Conservation (phyloP, 2,888 invertebrate genomes). For the Lissocephala sabroskyi region DNA sequence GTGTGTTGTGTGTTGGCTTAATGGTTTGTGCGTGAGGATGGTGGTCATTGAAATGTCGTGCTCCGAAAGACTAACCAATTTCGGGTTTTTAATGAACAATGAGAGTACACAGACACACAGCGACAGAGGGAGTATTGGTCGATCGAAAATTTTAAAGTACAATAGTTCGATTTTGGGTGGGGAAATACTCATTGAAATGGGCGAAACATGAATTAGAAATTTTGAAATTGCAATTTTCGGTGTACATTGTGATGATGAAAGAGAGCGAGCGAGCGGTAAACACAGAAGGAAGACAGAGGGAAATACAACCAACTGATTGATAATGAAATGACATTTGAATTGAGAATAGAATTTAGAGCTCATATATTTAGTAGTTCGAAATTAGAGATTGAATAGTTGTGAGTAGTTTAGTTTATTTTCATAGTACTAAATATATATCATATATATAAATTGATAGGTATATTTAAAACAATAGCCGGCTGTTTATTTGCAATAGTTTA, state of each 20-base stretch:
- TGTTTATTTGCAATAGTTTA: slow-evolving; percentile 34
- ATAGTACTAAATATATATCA: slow-evolving; percentile 8
- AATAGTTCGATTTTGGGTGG: no score
- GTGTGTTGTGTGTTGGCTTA: slow-evolving; percentile 3
- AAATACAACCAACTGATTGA: slow-evolving; percentile 33
- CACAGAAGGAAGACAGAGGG: no score
- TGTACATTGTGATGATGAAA: no score
- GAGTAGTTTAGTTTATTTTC: slow-evolving; percentile 7
- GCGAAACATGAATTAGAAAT: no score
- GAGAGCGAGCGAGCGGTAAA: slow-evolving; percentile 8
- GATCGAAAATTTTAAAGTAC: no score
- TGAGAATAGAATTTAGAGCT: slow-evolving; percentile 49
- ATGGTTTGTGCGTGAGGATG: no score
- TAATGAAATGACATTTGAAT: slow-evolving; percentile 41
- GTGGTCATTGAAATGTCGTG: neutral
- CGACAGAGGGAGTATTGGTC: slow-evolving; percentile 1
- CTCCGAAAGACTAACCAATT: neutral
- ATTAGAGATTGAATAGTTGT: slow-evolving; percentile 3
- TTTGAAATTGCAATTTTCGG: no score
- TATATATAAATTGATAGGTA: no score
- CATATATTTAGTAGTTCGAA: no score
- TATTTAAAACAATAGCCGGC: slow-evolving; percentile 30
- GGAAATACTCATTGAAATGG: no score
- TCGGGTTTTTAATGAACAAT: slow-evolving; percentile 31
- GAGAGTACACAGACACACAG: slow-evolving; percentile 12